A percentile compares a stretch with the other conserved stretches of the same genome.
Evolutionary conservation across 2,113 vertebrate genomes (phyloP).

Genomic region (Archocentrus centrarchus): DNA sequence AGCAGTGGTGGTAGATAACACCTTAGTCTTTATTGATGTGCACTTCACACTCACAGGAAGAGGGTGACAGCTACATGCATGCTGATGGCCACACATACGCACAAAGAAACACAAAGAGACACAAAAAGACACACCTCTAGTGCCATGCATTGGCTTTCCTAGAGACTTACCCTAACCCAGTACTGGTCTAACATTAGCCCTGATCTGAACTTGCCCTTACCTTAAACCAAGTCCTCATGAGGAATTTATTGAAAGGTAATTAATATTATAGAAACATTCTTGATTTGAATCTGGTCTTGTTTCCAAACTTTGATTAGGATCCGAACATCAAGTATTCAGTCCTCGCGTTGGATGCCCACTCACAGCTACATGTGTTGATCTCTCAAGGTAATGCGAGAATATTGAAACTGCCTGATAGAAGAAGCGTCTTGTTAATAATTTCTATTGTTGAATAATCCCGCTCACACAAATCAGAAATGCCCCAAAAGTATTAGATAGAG

Average conservation of each 20-base stretch:
- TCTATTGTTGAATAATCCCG: slow-evolving; percentile 60
- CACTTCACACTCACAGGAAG: slow-evolving; percentile 11
- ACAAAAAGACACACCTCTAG: background rate
- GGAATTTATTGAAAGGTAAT: background rate
- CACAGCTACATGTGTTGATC: slow-evolving; percentile 32
- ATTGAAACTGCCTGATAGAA: slow-evolving; percentile 29
- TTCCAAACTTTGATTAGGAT: slow-evolving; percentile 44
- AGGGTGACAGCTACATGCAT: slow-evolving; percentile 11
- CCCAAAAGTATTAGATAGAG: slow-evolving; percentile 54
- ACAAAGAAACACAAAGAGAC: background rate
- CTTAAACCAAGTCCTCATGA: background rate
- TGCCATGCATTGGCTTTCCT: background rate
- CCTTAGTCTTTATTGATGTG: slow-evolving; percentile 63
- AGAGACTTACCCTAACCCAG: background rate
- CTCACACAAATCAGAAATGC: slow-evolving; percentile 48
- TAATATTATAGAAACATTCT: background rate
- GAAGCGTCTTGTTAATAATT: slow-evolving; percentile 70
- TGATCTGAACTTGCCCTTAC: background rate
- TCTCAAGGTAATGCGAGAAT: slow-evolving; percentile 46
- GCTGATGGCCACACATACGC: background rate
- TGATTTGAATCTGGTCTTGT: background rate
- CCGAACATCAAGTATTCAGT: slow-evolving; percentile 43
- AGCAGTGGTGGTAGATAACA: slow-evolving; percentile 68
- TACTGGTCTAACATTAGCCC: background rate
- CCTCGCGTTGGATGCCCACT: slow-evolving; percentile 49